phyloP scores from a whole-genome alignment of 2,113 vertebrate species.

The Bombycilla garrulus region DNA sequence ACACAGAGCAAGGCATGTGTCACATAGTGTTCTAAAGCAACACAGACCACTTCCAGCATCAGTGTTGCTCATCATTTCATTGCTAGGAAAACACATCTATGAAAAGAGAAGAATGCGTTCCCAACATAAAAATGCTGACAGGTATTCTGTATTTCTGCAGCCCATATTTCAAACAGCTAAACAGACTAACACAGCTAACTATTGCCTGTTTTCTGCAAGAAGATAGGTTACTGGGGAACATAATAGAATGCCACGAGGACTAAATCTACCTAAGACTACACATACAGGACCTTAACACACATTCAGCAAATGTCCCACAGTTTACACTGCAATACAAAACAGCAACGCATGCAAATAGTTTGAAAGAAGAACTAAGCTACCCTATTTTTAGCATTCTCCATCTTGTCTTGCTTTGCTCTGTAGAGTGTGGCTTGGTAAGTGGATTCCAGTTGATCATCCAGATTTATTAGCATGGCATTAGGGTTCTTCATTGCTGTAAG shows the following conservation, averaged over 20 bases:
- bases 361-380: constrained; percentile 65
- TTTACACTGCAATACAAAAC: background rate
- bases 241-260: background rate
- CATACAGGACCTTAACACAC: background rate
- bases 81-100: background rate
- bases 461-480: constrained; percentile 92
- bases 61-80: background rate
- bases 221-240: background rate
- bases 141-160: background rate
- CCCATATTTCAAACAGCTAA: background rate
- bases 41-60: background rate
- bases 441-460: constrained; percentile 74
- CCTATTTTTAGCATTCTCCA: constrained; percentile 88
- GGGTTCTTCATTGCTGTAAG: constrained; percentile 89
- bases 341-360: background rate
- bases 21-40: background rate
- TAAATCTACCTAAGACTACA: background rate
- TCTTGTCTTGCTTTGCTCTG: constrained; percentile 90
- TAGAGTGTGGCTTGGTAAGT: constrained; percentile 87
- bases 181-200: background rate
- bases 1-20: background rate
- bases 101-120: background rate
- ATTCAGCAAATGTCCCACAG: background rate
- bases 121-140: background rate
- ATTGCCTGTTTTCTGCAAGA: background rate